A percentile compares a stretch with the other conserved stretches of the same genome.
These are phyloP conservation scores for Osmoderma eremita DNA, from an alignment of 2,888 invertebrate species.

Conservation along the genomic window DNA sequence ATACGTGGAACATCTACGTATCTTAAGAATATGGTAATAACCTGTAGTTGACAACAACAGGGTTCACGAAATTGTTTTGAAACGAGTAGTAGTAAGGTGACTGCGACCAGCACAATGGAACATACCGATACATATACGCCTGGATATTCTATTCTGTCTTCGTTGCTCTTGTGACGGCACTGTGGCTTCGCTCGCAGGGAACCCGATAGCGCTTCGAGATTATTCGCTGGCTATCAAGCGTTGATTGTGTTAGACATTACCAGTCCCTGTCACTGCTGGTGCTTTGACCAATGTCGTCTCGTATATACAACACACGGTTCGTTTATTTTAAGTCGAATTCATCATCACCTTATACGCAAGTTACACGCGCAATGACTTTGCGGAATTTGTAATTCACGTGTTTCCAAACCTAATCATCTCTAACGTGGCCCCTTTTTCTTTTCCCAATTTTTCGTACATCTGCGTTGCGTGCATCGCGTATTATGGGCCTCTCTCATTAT, in stretches of 20 bases:
- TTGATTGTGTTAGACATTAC: constrained; percentile 39
- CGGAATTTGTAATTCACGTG: no score
- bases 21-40: constrained; percentile 30
- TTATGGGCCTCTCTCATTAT: no score
- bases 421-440: no score
- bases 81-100: constrained; percentile 25
- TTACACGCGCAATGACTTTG: no score
- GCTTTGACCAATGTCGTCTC: constrained; percentile 20
- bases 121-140: constrained; percentile 12
- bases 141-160: neutral
- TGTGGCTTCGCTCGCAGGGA: constrained; percentile 22
- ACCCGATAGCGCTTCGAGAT: constrained; percentile 36
- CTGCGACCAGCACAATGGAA: constrained; percentile 23
- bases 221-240: constrained; percentile 36
- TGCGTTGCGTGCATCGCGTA: no score
- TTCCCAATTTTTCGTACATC: no score
- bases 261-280: constrained; percentile 38
- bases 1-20: neutral
- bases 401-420: no score
- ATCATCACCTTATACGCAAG: no score
- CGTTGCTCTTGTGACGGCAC: constrained; percentile 20
- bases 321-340: no score
- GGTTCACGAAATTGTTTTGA: constrained; percentile 29
- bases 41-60: constrained; percentile 29
- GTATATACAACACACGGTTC: no score